Evolutionary conservation across 2,113 vertebrate species (phyloP), one percentile per base, ranked within the genome.

Genomic region (Misgurnus mizolepis): DNA sequence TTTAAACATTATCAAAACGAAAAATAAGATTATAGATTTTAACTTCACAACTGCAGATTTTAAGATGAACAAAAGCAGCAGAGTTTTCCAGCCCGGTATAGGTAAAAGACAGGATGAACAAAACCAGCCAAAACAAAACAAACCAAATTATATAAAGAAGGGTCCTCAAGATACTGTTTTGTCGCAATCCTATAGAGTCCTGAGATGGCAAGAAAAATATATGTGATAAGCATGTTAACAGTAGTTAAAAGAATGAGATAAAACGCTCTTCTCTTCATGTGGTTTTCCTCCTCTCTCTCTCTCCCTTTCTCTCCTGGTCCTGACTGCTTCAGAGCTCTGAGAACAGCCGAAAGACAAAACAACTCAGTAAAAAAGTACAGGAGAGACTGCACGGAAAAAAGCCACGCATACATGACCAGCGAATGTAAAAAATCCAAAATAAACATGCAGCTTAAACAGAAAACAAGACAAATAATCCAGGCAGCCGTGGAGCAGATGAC

Each of bases 251-350:
- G 39, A 43, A 73, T 73, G 17, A 73, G 5, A 72, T 56, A 4
- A 73, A 60, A 58, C 0, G 70, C 69, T 60, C 70, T 0, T 58
- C 53, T 73, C 70, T 73, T 73, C 70, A 7, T 73, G 15, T 18
- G 15, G n/a, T 43, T 73, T 60, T 73, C 53, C 70, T 71, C 68
- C 7, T 41, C 40, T 67, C 7, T 67, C 2, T 18, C 45, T 47
- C 4, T 47, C 4, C 45, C 10, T 69, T n/a, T 70, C 45, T 34
- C 68, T 39, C 68, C 68, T 70, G 68, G 68, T 53, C 68, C 68
- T 6, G 68, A 53, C 67, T 69, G 43, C 22, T 69, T 69, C 67
- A 70, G 67, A 66, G 64, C 64, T 15, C 64, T 11, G 14, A 69
- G 45, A 47, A 68, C 41, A 43, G 66, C 15, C 40, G 15, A 15